Evolutionary conservation across 2,113 vertebrate species (phyloP), one percentile per base, ranked within the genome.

Genomic region (Agapornis roseicollis): DNA sequence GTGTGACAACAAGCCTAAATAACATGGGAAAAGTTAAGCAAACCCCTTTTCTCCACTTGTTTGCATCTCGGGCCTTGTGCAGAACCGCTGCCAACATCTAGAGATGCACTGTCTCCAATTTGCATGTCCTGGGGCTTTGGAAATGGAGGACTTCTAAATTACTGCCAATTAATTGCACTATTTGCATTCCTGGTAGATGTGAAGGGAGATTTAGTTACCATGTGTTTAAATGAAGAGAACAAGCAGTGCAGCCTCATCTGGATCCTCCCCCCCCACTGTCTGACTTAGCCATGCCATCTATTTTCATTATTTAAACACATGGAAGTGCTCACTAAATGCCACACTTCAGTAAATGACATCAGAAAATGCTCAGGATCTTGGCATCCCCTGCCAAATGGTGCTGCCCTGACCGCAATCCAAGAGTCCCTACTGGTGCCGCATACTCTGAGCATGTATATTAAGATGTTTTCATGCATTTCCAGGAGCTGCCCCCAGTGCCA

Each of bases 161-260:
- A 93, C 70, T 97, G 93, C 71, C 80, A 93, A 94, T 97, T 97
- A 97, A 97, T 95, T 89, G 86, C 82, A 81, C 94, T 85, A 93
- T 97, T 97, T 96, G 84, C 96, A 95, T 97, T 97, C 96, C 76
- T 85, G 53, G 71, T 92, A 95, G 94, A 91, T 92, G 58, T 79
- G 46, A 97, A 93, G 27, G 25, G 52, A 92, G 89, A 95, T 94
- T 90, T 89, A 96, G 89, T 95, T 96, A 94, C 58, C 24, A 49
- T 35, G 79, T 65, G 97, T 96, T 96, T 63, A 91, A 96, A 94
- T 61, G 64, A 81, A 91, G 39, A 77, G 79, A 50, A 85, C 1
- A 18, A 70, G 42, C 7, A 13, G 31, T 61, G 37, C 41, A 86
- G 69, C 33, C 50, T 76, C 27, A 52, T 55, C 11, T 33, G 19